Conservation (phyloP, 2,797 vertebrate species). For the Choloepus didactylus region DNA sequence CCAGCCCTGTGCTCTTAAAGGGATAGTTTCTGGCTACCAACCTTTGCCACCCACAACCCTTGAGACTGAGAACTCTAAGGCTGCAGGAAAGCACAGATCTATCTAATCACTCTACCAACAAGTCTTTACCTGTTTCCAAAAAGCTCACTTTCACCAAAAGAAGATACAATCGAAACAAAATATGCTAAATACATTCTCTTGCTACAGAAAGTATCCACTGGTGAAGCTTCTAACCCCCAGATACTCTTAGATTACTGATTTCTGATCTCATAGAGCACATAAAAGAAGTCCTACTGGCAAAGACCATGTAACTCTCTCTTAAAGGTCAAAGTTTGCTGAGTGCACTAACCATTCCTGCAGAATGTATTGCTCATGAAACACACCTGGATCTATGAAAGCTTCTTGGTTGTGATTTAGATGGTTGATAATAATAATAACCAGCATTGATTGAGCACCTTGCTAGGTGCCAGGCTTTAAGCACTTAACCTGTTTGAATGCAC, state of each 20-base stretch:
- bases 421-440: neutral
- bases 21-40: neutral
- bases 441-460: neutral
- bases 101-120: neutral
- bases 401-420: neutral
- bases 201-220: neutral
- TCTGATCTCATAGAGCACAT: neutral
- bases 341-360: neutral
- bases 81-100: neutral
- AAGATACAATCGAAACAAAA: slow-evolving; percentile 42
- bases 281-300: neutral
- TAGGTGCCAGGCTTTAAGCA: neutral
- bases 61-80: neutral
- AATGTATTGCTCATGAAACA: neutral
- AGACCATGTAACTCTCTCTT: neutral
- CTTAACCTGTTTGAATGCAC: neutral
- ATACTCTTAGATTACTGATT: neutral
- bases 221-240: neutral
- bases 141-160: neutral
- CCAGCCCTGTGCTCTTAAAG: slow-evolving; percentile 11
- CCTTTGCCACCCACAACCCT: neutral
- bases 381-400: neutral
- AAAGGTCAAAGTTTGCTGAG: neutral
- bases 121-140: neutral
- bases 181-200: neutral